These are phyloP conservation scores for Drosophila nannoptera DNA, from an alignment of 1,140 invertebrate genomes.

Conservation along the genomic window DNA sequence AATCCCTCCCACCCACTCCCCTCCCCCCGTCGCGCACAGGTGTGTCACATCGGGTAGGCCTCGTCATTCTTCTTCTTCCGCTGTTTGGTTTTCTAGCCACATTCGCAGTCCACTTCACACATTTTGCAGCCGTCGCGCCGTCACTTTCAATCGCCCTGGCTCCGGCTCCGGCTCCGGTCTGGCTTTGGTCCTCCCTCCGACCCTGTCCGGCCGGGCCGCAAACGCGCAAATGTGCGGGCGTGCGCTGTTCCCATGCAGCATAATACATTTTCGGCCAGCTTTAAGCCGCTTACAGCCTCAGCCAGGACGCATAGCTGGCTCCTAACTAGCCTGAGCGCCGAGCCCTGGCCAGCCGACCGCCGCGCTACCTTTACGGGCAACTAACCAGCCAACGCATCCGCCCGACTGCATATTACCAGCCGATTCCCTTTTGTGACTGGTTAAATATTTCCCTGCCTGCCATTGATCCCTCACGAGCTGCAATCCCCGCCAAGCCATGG, in stretches of 20 bases:
- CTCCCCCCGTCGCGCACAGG: conserved; percentile 11
- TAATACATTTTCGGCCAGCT: conserved; percentile 48
- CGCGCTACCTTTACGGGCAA: neutral
- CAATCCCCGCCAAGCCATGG: too few species aligned
- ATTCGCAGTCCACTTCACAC: conserved; percentile 42
- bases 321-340: neutral
- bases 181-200: neutral
- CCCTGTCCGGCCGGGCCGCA: too few species aligned
- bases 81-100: conserved; percentile 3
- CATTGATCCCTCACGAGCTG: neutral
- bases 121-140: conserved; percentile 44
- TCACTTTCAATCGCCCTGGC: conserved; percentile 52
- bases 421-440: too few species aligned
- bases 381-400: neutral
- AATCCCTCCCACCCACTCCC: too few species aligned
- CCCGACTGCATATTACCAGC: neutral
- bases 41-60: conserved; percentile 5
- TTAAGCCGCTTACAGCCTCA: conserved; percentile 58
- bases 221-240: too few species aligned
- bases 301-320: conserved; percentile 16
- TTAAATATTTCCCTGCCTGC: neutral
- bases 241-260: conserved; percentile 48
- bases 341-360: neutral
- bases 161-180: neutral
- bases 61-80: neutral